These are phyloP conservation scores for Choloepus hoffmanni DNA, from an alignment of 2,113 vertebrate species.

Conservation along the genomic window DNA sequence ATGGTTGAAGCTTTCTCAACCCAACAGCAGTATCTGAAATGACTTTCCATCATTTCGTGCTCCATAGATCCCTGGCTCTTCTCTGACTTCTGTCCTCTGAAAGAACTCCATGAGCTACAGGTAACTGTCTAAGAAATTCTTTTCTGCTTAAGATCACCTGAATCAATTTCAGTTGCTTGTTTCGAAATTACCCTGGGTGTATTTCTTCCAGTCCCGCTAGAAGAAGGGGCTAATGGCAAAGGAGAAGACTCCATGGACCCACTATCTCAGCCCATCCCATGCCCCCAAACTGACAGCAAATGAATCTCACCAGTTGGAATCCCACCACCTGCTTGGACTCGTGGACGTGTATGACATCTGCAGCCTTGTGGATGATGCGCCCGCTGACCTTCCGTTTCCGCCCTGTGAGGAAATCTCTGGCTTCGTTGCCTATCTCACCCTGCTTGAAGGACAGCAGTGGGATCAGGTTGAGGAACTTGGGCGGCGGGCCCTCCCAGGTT, in stretches of 20 bases:
- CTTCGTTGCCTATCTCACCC: constrained; percentile 59
- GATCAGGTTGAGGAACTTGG: constrained; percentile 78
- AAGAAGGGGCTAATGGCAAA: not conserved
- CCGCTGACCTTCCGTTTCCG: constrained; percentile 84
- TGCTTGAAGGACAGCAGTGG: constrained; percentile 81
- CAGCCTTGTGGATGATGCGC: constrained; percentile 83
- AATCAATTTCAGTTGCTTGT: not conserved
- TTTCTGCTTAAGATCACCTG: not conserved
- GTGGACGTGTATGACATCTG: constrained; percentile 81
- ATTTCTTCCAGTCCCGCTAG: not conserved
- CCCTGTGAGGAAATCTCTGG: constrained; percentile 80
- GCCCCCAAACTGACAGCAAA: fast-evolving
- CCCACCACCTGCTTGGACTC: constrained; percentile 86
- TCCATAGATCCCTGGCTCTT: not conserved
- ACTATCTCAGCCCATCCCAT: fast-evolving
- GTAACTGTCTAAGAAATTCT: not conserved
- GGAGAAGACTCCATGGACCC: not conserved
- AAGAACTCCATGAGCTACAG: not conserved
- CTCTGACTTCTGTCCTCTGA: not conserved
- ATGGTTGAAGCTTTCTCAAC: not conserved
- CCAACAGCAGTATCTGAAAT: not conserved
- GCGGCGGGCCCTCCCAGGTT: not conserved
- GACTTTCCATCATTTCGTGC: not conserved
- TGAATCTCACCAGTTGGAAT: constrained; percentile 88
- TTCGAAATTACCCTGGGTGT: not conserved